A percentile compares a stretch with the other conserved stretches of the same genome.
phyloP scores from a whole-genome alignment of 2,888 invertebrate genomes.

The Nebria salina region DNA sequence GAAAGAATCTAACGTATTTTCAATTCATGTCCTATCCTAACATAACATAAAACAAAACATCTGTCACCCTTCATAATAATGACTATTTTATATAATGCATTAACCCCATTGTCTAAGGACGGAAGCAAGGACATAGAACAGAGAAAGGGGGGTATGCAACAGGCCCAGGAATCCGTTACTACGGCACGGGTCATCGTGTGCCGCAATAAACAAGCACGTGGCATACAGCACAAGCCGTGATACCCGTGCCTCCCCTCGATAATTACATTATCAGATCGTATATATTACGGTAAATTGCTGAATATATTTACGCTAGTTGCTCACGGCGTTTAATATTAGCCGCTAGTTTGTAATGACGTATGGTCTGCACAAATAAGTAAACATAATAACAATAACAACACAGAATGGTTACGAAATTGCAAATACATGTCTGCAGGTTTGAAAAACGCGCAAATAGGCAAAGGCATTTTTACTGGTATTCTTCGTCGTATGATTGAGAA shows the following conservation, averaged over 20 bases:
- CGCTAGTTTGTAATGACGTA: background rate
- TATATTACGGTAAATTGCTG: constrained; percentile 11
- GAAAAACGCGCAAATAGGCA: too few species aligned
- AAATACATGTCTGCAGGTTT: background rate
- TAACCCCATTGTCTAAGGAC: background rate
- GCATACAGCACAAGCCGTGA: background rate
- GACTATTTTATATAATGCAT: background rate
- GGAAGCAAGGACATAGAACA: background rate
- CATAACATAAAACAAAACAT: background rate
- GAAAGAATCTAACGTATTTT: background rate
- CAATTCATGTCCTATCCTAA: background rate
- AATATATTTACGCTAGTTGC: constrained; percentile 10
- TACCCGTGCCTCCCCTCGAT: background rate
- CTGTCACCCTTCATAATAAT: background rate
- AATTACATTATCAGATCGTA: constrained; percentile 5
- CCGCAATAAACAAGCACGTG: background rate
- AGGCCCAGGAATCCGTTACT: background rate
- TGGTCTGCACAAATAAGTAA: background rate
- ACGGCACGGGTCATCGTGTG: background rate
- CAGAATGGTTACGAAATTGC: background rate
- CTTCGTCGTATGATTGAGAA: background rate
- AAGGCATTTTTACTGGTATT: background rate
- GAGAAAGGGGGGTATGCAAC: background rate
- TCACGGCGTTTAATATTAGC: background rate
- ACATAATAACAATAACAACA: background rate